Conservation (phyloP, 2,888 invertebrate species). For the Mamestra brassicae region DNA sequence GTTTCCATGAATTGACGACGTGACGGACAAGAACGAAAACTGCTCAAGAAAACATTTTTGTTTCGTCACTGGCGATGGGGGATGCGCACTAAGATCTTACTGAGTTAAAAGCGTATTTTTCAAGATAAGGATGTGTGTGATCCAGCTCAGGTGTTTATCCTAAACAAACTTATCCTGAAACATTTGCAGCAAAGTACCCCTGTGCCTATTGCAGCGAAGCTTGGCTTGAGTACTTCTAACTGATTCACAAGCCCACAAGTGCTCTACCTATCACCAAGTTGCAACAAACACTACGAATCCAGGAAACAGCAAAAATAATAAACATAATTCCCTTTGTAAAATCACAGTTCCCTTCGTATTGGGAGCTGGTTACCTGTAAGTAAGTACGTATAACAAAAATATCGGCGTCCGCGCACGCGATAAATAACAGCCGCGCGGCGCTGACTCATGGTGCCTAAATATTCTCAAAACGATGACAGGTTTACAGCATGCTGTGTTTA, state of each 20-base stretch:
- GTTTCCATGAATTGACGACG: not conserved
- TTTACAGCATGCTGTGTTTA: slow-evolving; percentile 34
- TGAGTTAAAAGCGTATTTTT: not conserved
- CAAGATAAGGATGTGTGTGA: not conserved
- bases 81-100: not conserved
- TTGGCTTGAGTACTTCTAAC: not conserved
- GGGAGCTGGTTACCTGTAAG: slow-evolving; percentile 34
- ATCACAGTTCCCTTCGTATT: not conserved
- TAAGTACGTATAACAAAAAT: slow-evolving; percentile 17
- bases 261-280: not conserved
- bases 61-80: not conserved
- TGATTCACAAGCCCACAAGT: not conserved
- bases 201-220: not conserved
- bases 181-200: not conserved
- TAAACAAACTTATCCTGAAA: not conserved
- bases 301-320: slow-evolving; percentile 25
- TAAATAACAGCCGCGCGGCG: slow-evolving; percentile 25
- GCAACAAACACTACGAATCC: slow-evolving; percentile 1
- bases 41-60: not conserved
- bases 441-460: slow-evolving; percentile 48
- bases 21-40: not conserved
- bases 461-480: slow-evolving; percentile 36
- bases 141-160: not conserved
- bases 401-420: slow-evolving; percentile 7
- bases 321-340: slow-evolving; percentile 22